Evolutionary conservation across 2,797 vertebrate genomes (phyloP).

Genomic region (Chloroceryle amazona): DNA sequence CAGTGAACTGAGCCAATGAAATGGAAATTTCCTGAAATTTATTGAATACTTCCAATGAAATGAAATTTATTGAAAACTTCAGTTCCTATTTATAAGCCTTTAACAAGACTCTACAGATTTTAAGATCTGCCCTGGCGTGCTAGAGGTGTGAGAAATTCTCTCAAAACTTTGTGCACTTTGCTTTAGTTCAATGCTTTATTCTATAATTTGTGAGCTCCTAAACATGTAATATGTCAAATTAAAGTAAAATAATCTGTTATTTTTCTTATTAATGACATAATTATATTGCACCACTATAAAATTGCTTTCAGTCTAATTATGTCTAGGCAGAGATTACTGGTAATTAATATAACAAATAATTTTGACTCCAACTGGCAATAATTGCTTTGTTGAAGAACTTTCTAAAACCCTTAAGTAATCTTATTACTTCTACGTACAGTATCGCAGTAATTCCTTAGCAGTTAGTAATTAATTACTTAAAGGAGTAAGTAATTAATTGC

Average conservation of each 20-base stretch:
- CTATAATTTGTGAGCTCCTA: constrained; percentile 38
- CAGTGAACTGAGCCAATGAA: not conserved
- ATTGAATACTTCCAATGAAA: no score
- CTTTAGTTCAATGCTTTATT: not conserved
- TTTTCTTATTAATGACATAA: constrained; percentile 75
- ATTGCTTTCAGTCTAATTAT: constrained; percentile 62
- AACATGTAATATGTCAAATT: constrained; percentile 41
- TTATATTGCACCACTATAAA: constrained; percentile 59
- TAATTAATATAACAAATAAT: constrained; percentile 76
- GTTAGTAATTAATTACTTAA: constrained; percentile 60
- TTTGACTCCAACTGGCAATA: constrained; percentile 66
- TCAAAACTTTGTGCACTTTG: not conserved
- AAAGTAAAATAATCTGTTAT: constrained; percentile 59
- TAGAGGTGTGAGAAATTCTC: not conserved
- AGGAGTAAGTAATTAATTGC: constrained; percentile 18
- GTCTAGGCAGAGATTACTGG: constrained; percentile 51
- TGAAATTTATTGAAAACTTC: not conserved
- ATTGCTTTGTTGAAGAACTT: constrained; percentile 68
- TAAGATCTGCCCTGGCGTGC: not conserved
- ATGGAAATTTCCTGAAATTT: not conserved
- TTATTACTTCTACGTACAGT: constrained; percentile 23
- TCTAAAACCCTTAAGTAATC: constrained; percentile 65
- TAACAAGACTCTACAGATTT: not conserved
- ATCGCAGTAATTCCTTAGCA: constrained; percentile 34
- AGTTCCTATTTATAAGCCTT: not conserved